phyloP scores from a whole-genome alignment of 2,888 invertebrate genomes.

The Anthophora plumipes region DNA sequence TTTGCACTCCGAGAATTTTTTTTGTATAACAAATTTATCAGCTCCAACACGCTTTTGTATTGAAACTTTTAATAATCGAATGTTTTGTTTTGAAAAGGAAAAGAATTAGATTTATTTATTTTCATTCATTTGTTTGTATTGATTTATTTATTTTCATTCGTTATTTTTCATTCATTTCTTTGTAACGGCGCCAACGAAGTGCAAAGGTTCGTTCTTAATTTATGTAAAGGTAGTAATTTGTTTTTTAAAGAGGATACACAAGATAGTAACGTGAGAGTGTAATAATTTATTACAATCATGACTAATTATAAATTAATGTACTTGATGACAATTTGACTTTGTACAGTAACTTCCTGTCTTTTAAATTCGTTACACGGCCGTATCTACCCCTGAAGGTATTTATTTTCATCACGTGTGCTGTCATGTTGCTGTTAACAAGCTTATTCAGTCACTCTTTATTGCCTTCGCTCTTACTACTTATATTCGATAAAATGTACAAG shows the following conservation, averaged over 20 bases:
- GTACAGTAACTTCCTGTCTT: conserved; percentile 9
- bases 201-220: too few relatives aligned
- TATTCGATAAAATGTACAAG: conserved; percentile 34
- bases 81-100: too few relatives aligned
- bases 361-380: conserved; percentile 12
- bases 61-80: too few relatives aligned
- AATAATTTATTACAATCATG: conserved; percentile 50
- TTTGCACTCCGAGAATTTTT: too few relatives aligned
- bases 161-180: too few relatives aligned
- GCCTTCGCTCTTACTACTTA: conserved; percentile 13
- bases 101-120: too few relatives aligned
- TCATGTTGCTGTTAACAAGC: conserved; percentile 36
- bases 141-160: too few relatives aligned
- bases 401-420: conserved; percentile 19
- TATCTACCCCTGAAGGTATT: conserved; percentile 14
- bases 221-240: too few relatives aligned
- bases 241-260: not conserved
- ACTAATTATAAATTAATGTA: conserved; percentile 21
- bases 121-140: too few relatives aligned
- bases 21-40: too few relatives aligned
- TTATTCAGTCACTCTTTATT: conserved; percentile 13
- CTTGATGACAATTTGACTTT: conserved; percentile 27
- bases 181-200: too few relatives aligned
- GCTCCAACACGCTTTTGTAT: too few relatives aligned
- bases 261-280: not conserved